Percentiles rank a stretch among this genome's conserved stretches.
Evolutionary conservation across 23 tunicate genomes (phyloP).

Genomic region (Halocynthia roretzi): DNA sequence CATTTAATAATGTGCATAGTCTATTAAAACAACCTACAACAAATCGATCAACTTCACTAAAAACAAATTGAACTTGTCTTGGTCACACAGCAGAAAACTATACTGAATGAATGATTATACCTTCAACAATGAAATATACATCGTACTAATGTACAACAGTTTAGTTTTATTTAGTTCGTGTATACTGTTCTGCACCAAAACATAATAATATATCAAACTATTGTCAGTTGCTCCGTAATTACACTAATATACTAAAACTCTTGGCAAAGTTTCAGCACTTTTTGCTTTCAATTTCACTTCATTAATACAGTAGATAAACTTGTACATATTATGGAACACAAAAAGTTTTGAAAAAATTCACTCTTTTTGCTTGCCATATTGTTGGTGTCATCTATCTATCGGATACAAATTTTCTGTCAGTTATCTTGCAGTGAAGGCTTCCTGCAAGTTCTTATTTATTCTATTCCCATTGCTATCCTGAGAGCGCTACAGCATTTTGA

Average conservation of each 20-base stretch:
- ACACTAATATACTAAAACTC: too few relatives aligned
- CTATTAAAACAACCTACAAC: neutral
- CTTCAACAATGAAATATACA: neutral
- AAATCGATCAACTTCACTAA: neutral
- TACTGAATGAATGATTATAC: neutral
- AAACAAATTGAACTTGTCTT: neutral
- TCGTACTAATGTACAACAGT: too few relatives aligned
- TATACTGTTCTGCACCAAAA: too few relatives aligned
- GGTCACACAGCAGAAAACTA: neutral
- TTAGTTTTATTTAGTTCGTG: too few relatives aligned
- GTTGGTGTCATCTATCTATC: neutral
- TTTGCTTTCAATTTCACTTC: too few relatives aligned
- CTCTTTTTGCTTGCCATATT: neutral
- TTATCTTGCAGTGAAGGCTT: neutral
- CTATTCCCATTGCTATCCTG: neutral
- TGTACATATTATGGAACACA: too few relatives aligned
- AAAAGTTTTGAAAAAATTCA: too few relatives aligned
- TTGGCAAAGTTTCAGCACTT: too few relatives aligned
- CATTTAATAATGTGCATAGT: neutral
- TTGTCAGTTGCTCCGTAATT: too few relatives aligned
- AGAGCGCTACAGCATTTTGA: neutral
- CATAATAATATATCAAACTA: too few relatives aligned
- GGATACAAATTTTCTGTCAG: slow-evolving; percentile 2
- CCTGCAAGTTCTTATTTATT: neutral
- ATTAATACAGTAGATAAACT: too few relatives aligned